Percentiles rank a stretch among this genome's conserved stretches.
Conservation (phyloP, 2,888 invertebrate genomes). For the Ceriagrion tenellum region DNA sequence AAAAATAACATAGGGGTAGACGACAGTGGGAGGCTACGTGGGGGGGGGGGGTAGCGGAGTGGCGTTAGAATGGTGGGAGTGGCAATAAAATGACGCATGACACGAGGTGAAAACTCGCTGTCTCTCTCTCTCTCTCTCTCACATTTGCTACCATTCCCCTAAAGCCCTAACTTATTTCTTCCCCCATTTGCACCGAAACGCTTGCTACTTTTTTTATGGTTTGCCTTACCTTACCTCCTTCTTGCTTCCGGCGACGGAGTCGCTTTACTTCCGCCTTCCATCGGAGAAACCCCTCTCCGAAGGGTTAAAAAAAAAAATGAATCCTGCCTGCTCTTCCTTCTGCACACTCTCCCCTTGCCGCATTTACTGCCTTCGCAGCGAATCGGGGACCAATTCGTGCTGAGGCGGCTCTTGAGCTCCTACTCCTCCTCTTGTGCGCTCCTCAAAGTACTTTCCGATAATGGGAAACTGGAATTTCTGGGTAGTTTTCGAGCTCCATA, state of each 20-base stretch:
- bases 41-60: not conserved
- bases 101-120: slow-evolving; percentile 41
- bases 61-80: not conserved
- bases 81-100: slow-evolving; percentile 59
- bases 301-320: not conserved
- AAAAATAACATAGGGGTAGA: not conserved
- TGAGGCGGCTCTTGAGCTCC: not conserved
- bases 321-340: not conserved
- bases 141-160: not conserved
- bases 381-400: not conserved
- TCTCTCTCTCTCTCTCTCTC: slow-evolving; percentile 10
- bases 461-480: not conserved
- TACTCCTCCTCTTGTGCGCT: not conserved
- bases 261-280: not conserved
- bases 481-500: not conserved
- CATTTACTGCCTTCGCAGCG: not conserved
- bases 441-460: not conserved
- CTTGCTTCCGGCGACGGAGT: not conserved
- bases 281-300: not conserved
- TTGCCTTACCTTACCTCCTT: not conserved
- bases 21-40: not conserved
- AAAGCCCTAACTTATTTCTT: slow-evolving; percentile 5
- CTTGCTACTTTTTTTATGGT: not conserved
- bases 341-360: not conserved
- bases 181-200: not conserved